Base-by-base conservation (phyloP, 2,797 vertebrate species). In the Phalloptychus januarius region DNA sequence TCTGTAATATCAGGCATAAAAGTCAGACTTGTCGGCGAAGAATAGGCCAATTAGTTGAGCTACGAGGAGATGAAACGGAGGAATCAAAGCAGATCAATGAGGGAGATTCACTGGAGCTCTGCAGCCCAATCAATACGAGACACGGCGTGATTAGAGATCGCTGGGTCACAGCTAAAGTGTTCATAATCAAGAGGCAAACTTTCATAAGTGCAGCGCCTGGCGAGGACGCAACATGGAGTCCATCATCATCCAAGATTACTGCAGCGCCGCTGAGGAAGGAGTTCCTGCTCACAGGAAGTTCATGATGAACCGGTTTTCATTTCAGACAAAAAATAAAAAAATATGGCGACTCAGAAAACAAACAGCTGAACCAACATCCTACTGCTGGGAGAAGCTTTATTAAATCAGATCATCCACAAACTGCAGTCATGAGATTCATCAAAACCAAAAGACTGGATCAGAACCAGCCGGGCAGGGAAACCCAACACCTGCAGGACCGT, bases 61-160 rank as follows among this genome's bases (percentile, higher is more conserved):
- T 16, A 45, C 76, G 82, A 88, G 76, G 83, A 91, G 88, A 93
- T 78, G 90, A 90, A 93, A 92, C 91, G 91, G 87, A 93, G 89
- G 87, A 92, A 93, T 94, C 92, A 88, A 89, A 91, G 89, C n/a
- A n/a, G 87, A 95, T 95, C 94, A 87, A 95, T 94, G 87, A 83
- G 82, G 82, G 50, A 75, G 88, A 91, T 91, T 89, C 83, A 81
- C 85, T 87, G 71, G 79, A 70, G 77, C 87, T 61, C 87, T 75
- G 36, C 7, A 69, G 80, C 76, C 85, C 74, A 75, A 88, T 93
- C 93, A 79, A 94, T 92, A 79, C 0, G 1, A 42, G 87, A 83
- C 86, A 78, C 23, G 75, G 79, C 48, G 58, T 58, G 81, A 86
- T 87, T 56, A 86, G 81, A 85, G 85, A 82, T 85, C 80, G 73